A percentile compares a stretch with the other conserved stretches of the same genome.
phyloP scores from a whole-genome alignment of 2,797 vertebrate species.

The Netta rufina region DNA sequence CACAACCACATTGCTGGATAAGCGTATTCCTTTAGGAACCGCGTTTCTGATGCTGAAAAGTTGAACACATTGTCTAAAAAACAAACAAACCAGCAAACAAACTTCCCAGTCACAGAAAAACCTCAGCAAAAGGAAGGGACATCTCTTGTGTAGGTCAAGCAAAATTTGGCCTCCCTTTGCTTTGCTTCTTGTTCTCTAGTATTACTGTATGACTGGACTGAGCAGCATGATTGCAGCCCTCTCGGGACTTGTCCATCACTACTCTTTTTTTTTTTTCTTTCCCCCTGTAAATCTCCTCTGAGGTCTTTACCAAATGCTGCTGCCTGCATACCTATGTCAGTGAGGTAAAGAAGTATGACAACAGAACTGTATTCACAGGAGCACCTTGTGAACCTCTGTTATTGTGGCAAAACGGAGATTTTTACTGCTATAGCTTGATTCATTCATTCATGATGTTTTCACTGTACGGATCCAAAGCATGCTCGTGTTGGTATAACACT shows the following conservation, averaged over 20 bases:
- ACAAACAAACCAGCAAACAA: not conserved
- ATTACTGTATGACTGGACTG: not conserved
- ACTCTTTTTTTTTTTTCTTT: not conserved
- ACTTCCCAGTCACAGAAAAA: not conserved
- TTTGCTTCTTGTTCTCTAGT: not conserved
- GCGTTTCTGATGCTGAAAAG: not conserved
- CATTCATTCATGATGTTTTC: not conserved
- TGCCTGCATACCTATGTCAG: not conserved
- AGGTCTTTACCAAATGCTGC: not conserved
- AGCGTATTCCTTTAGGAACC: not conserved
- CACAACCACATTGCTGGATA: not conserved
- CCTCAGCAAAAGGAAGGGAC: not conserved
- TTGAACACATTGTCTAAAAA: not conserved
- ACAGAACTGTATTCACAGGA: not conserved
- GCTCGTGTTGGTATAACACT: not conserved
- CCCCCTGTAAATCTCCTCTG: not conserved
- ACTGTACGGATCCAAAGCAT: not conserved
- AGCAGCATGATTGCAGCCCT: not conserved
- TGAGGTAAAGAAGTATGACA: not conserved
- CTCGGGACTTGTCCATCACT: not conserved
- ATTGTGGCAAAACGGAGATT: not conserved
- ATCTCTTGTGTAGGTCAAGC: not conserved
- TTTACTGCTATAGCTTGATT: not conserved
- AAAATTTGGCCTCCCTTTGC: not conserved
- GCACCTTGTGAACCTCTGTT: not conserved